These are phyloP conservation scores for Platyura marginata DNA, from an alignment of 1,140 invertebrate genomes.

Conservation along the genomic window DNA sequence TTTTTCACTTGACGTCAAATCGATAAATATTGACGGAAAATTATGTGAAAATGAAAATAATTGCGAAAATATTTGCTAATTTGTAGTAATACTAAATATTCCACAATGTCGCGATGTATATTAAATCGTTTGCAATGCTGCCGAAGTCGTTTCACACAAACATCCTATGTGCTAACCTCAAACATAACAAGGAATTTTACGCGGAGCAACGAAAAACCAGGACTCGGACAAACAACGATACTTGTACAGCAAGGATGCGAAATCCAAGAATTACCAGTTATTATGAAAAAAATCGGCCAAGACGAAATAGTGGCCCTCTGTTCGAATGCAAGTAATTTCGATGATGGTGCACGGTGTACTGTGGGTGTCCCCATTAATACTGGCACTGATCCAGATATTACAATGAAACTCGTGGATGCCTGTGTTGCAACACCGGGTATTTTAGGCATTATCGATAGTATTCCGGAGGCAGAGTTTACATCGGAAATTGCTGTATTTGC, in stretches of 20 bases:
- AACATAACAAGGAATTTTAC: neutral
- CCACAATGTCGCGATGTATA: neutral
- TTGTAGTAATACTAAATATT: no score
- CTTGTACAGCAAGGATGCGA: constrained; percentile 44
- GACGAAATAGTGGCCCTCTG: constrained; percentile 8
- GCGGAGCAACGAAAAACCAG: neutral
- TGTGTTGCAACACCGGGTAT: neutral
- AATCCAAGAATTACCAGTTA: constrained; percentile 47
- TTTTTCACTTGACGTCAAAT: no score
- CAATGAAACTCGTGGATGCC: neutral
- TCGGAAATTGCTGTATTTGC: neutral
- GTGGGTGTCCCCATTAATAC: neutral
- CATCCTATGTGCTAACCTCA: neutral
- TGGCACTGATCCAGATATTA: neutral
- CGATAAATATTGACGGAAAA: no score
- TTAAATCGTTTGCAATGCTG: neutral
- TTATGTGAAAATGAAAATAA: no score
- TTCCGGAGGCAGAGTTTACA: neutral
- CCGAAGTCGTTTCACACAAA: neutral
- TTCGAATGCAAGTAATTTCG: neutral
- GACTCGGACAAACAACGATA: constrained; percentile 30
- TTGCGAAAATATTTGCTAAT: no score
- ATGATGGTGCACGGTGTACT: neutral
- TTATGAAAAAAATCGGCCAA: constrained; percentile 33
- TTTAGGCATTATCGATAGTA: neutral